A percentile compares a stretch with the other conserved stretches of the same genome.
These are phyloP conservation scores for Saxidomus purpurata DNA, from an alignment of 1,140 invertebrate species.

Conservation along the genomic window DNA sequence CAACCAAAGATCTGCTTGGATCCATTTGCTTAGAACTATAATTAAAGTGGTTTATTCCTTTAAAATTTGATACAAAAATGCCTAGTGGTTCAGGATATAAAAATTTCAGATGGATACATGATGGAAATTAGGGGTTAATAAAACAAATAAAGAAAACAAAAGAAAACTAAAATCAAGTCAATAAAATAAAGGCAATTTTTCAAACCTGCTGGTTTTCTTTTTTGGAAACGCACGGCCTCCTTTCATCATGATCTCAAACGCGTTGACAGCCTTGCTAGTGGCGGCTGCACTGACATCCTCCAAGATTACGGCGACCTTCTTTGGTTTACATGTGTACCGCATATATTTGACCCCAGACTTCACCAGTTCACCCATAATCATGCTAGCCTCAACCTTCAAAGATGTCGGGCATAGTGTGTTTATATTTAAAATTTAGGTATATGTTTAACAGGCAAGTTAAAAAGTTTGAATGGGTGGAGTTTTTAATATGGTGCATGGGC, in stretches of 20 bases:
- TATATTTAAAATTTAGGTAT: not conserved
- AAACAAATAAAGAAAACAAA: no score
- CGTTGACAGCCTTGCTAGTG: constrained; percentile 5
- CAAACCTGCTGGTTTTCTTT: constrained; percentile 1
- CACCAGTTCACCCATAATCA: not conserved
- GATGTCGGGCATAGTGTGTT: not conserved
- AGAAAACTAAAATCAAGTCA: not conserved
- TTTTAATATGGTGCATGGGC: no score
- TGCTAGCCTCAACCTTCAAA: not conserved
- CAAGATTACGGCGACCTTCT: not conserved
- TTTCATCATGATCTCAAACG: not conserved
- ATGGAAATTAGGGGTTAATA: constrained; percentile 1
- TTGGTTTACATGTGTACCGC: not conserved
- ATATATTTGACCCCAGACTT: not conserved
- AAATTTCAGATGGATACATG: not conserved
- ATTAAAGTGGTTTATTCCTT: no score
- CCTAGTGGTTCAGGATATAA: no score
- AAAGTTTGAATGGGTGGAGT: no score
- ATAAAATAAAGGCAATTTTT: not conserved
- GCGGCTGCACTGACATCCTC: not conserved
- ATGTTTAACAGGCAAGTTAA: no score
- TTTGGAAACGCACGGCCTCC: constrained; percentile 11
- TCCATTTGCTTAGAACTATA: no score
- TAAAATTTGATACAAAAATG: no score
- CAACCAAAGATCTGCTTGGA: no score